Evolutionary conservation across 37 sponge, comb jelly and placozoan genomes (phyloP).

Genomic region (Aphrocallistes beatrix): DNA sequence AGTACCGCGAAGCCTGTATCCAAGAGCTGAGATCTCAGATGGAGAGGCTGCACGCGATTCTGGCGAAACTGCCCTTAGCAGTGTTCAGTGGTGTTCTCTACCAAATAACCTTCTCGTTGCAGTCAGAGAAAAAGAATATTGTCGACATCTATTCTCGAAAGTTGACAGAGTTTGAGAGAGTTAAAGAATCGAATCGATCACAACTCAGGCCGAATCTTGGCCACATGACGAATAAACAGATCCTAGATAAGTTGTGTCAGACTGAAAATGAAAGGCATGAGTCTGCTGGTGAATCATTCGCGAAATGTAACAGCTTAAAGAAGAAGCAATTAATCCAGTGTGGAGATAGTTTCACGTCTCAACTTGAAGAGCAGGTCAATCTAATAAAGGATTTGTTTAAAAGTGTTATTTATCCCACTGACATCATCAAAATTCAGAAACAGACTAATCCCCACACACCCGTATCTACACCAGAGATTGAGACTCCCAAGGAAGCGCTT

Average conservation of each 20-base stretch:
- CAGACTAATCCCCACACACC: not conserved
- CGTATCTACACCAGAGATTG: not conserved
- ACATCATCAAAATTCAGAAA: not conserved
- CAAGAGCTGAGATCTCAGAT: not conserved
- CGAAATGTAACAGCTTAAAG: not conserved
- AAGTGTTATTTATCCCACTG: not conserved
- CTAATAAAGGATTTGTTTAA: not conserved
- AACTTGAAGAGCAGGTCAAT: not conserved
- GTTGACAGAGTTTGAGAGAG: not conserved
- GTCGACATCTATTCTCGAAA: not conserved
- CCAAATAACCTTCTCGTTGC: not conserved
- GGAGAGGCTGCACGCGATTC: not conserved
- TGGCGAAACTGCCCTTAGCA: not conserved
- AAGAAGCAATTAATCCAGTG: not conserved
- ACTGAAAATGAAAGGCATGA: not conserved
- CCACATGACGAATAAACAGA: not conserved
- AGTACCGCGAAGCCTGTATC: constrained; percentile 58
- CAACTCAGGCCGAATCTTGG: not conserved
- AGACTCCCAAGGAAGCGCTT: not conserved
- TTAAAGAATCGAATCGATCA: not conserved
- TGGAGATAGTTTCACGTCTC: constrained; percentile 12
- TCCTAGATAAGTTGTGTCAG: not conserved
- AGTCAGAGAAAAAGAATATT: not conserved
- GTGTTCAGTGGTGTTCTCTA: not conserved
- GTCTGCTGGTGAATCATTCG: not conserved